Conservation (phyloP, 1,140 invertebrate species). For the Pissodes strobi region DNA sequence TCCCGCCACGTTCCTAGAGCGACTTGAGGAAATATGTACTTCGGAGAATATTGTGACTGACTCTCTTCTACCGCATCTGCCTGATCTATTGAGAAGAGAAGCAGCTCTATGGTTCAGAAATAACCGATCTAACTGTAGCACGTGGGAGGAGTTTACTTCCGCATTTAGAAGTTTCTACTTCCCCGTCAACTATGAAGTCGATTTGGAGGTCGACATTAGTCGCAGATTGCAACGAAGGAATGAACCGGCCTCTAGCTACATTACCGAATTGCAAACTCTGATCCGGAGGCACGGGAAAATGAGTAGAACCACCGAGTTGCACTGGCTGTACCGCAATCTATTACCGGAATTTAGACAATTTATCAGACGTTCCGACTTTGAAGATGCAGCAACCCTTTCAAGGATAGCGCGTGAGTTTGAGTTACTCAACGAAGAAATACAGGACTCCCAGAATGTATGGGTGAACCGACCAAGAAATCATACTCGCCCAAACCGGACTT, state of each 20-base stretch:
- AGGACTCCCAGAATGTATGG: no score
- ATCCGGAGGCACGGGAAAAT: conserved; percentile 17
- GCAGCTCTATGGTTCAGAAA: conserved; percentile 12
- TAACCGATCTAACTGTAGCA: conserved; percentile 7
- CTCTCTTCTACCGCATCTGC: conserved; percentile 1
- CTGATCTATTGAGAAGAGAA: conserved; percentile 8
- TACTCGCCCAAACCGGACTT: no score
- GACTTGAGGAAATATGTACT: conserved; percentile 4
- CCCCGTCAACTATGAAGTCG: conserved; percentile 5
- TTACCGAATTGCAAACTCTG: conserved; percentile 19
- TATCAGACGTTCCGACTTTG: background rate
- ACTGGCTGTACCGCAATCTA: conserved; percentile 23
- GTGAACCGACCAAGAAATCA: no score
- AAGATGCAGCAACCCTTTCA: background rate
- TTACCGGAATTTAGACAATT: conserved; percentile 21
- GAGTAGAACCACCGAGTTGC: background rate
- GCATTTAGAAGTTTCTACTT: conserved; percentile 10
- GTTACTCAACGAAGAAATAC: no score
- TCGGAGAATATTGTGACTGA: background rate
- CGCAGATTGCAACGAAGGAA: background rate
- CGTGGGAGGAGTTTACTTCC: background rate
- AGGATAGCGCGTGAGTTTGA: background rate
- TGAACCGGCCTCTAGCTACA: conserved; percentile 5
- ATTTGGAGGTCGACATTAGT: conserved; percentile 9
- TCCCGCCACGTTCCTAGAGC: no score